Conservation (phyloP, 2,113 vertebrate genomes). For the Oryzias curvinotus region DNA sequence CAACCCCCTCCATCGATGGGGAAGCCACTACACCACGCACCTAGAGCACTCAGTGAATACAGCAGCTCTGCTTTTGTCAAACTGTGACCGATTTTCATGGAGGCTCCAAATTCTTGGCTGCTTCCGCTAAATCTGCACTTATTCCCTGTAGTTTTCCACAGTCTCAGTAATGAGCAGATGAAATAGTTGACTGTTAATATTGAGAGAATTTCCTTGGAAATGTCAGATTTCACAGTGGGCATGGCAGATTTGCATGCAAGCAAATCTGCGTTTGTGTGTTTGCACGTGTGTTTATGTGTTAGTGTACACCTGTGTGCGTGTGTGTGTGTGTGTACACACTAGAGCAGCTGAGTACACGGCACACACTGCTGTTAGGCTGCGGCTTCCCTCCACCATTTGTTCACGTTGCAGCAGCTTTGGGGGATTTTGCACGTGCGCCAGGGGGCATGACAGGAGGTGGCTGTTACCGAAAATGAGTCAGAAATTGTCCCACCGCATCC, state of each 20-base stretch:
- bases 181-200: constrained; percentile 4
- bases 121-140: background rate
- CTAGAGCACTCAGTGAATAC: background rate
- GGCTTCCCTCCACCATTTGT: constrained; percentile 43
- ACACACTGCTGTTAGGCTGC: constrained; percentile 15
- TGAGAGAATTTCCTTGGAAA: background rate
- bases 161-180: constrained; percentile 3
- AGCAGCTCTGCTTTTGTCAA: background rate
- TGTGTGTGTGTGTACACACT: constrained; percentile 34
- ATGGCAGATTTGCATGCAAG: constrained; percentile 35
- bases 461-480: constrained; percentile 45
- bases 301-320: too few relatives aligned
- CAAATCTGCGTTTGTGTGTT: constrained; percentile 5
- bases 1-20: constrained; percentile 23
- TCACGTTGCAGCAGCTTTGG: constrained; percentile 32
- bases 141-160: background rate
- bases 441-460: constrained; percentile 18
- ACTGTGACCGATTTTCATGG: background rate
- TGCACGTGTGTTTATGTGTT: too few relatives aligned
- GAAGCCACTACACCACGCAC: constrained; percentile 52
- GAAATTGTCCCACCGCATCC: constrained; percentile 15
- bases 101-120: too few relatives aligned
- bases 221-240: constrained; percentile 3
- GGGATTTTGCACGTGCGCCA: constrained; percentile 12
- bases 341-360: constrained; percentile 64